Percentiles rank a stretch among this genome's conserved stretches.
phyloP scores from a whole-genome alignment of 2,113 vertebrate genomes.

The Centropristis striata region DNA sequence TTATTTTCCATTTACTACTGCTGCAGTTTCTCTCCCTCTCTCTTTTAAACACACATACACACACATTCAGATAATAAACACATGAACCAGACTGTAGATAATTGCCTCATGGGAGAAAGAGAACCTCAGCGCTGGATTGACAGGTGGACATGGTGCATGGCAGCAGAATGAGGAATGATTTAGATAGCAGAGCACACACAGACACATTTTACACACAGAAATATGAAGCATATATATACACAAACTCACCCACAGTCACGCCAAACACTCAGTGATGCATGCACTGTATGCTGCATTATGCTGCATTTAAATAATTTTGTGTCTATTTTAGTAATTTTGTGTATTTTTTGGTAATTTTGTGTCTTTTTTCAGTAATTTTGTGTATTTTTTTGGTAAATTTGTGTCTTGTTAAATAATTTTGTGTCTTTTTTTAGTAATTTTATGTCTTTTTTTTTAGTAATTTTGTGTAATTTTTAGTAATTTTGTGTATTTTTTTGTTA shows the following conservation, averaged over 20 bases:
- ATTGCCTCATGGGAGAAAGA: slow-evolving; percentile 46
- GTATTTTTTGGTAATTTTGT: too few relatives aligned
- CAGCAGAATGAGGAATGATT: slow-evolving; percentile 30
- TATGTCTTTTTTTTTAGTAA: too few relatives aligned
- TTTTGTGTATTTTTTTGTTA: too few relatives aligned
- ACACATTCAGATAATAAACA: slow-evolving; percentile 54
- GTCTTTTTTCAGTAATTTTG: too few relatives aligned
- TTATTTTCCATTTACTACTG: slow-evolving; percentile 28
- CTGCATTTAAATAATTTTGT: too few relatives aligned
- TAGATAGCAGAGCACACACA: slow-evolving; percentile 2
- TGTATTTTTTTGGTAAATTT: too few relatives aligned
- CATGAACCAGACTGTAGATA: slow-evolving; percentile 65
- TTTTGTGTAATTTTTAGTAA: too few relatives aligned
- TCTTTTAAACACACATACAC: slow-evolving; percentile 15
- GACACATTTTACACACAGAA: neutral
- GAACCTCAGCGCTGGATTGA: slow-evolving; percentile 37
- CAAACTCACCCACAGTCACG: neutral
- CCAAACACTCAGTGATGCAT: neutral
- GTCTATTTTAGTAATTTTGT: too few relatives aligned
- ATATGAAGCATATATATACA: neutral
- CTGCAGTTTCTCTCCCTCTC: neutral
- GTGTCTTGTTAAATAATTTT: too few relatives aligned
- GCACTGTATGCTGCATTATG: neutral
- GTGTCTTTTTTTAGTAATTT: too few relatives aligned
- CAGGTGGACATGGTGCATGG: slow-evolving; percentile 34